Evolutionary conservation across 2,113 vertebrate species (phyloP), one percentile per base, ranked within the genome.

Genomic region (Dipodomys ordii): DNA sequence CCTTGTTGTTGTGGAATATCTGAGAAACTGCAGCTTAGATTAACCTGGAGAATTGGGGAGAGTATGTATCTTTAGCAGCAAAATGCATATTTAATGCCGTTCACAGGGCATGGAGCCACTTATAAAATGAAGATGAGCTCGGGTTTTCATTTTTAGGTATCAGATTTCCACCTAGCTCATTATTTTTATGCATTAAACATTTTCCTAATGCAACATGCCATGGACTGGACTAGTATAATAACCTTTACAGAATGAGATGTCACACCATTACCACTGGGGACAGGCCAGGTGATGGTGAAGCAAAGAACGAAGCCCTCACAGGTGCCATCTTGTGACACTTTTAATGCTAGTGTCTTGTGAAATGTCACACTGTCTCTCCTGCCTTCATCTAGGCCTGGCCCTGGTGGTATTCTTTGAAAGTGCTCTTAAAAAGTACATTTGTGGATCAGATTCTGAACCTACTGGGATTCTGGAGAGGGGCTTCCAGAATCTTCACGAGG

Each of bases 141-240:
- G 81, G 90, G 92, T 95, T 95, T 93, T 95, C 90, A 76, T 91
- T 94, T 96, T 93, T 88, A 91, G 90, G 94, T 88, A 94, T 94
- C 88, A 76, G 85, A 88, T 83, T 88, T 93, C 92, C 86, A 93
- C 91, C 92, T 90, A 60, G 92, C 90, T 96, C 96, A 95, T 90
- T 96, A 57, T 57, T 93, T 97, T 83, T 95, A 94, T 96, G 95
- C 72, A 94, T 92, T 91, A 88, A 83, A 94, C 91, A 77, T 95
- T 92, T 93, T 90, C 93, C 39, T 68, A 90, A 71, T 87, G 60
- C 46, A 76, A 27, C 46, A n/a, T 92, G 72, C 32, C 69, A 60
- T 3, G 28, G 49, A 72, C 81, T 35, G 92, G 76, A 35, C 78
- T 64, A 6, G 0, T 44, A 23, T 44, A 16, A 79, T 87, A 78